Base-by-base conservation (phyloP, 2,888 invertebrate species). In the Aelia acuminata region DNA sequence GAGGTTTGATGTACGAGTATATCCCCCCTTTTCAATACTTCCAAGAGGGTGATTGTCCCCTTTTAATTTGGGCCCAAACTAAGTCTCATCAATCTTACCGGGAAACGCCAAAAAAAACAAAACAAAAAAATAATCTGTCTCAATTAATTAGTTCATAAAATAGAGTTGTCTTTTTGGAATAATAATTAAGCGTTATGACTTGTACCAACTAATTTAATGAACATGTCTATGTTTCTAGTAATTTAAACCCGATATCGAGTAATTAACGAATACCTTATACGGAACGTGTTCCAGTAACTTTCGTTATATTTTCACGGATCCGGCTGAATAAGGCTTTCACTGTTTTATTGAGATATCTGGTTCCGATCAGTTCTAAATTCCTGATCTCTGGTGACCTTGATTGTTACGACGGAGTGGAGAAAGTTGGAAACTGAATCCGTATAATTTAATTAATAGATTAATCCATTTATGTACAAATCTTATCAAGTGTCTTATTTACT, bases 311-410 rank as follows among this genome's bases (percentile, higher is more conserved):
- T 53, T n/a, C 53, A 53, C 53, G 53, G 53, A 53, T 0, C 8
- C 53, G 53, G n/a, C 53, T n/a, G 22, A 53, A n/a, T 53, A 53
- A 53, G n/a, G 53, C 53, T 53, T 53, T 53, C 53, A 53, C 53
- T 53, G 53, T 53, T 53, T 53, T 53, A 53, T 53, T 53, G 53
- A 53, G 53, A 53, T 53, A 53, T 53, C 53, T 53, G 11, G 53
- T 53, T 53, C n/a, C 53, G 20, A 53, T n/a, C 53, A n/a, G 53
- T 53, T 53, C 53, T 53, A 10, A 53, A 53, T 53, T 53, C 53
- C 53, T 53, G n/a, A 53, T 53, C n/a, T n/a, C 53, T 11, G 53
- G 53, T n/a, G 53, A 53, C 53, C 53, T 53, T 53, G 53, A 53
- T 53, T 53, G n/a, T 22, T 53, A 53, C n/a, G 53, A n/a, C 20